Evolutionary conservation across 2,797 vertebrate species (phyloP), one percentile per base, ranked within the genome.

Genomic region (Echeneis naucrates): DNA sequence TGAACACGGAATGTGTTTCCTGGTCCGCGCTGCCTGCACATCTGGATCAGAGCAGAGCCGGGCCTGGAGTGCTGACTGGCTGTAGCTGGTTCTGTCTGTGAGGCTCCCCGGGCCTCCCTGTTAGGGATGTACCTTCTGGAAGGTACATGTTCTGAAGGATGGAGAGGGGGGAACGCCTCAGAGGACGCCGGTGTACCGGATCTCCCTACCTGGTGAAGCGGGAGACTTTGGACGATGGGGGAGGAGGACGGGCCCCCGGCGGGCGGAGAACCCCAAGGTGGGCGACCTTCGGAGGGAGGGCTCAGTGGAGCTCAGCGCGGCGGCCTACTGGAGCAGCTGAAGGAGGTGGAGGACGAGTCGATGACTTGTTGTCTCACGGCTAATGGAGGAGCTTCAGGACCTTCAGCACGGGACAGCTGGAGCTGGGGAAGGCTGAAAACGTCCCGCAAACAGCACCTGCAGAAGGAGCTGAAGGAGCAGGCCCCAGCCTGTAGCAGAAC

Each of bases 121-220:
- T 12, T 55, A 82, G 90, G 81, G 85, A 96, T 97, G 96, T 95
- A 93, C 83, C 92, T 96, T 9, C 90, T 96, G 79, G 94, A 96
- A 90, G 87, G 76, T 37, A 84, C 57, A 70, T 90, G 87, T 67
- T 17, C 89, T 0, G 93, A 94, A 89, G 91, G 82, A 95, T 96
- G 96, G 94, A 95, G 88, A 84, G 95, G 42, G 95, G 42, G 95
- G 93, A 0, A 87, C 93, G 10, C 93, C 94, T 8, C 95, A 93
- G 86, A 94, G 96, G 81, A 96, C 93, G 37, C 98, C 97, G 0
- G 96, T 99, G 2, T 98, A 98, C 90, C 94, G 96, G 81, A 99
- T 99, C 92, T 98, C 97, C 19, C 95, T 99, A 78, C 32, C 87
- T 99, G 87, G 97, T 99, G 80, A 96, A 98, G 84, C 96, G 95